Evolutionary conservation across 2,888 invertebrate species (phyloP), one percentile per base, ranked within the genome.

Genomic region (Agonum fuliginosum): DNA sequence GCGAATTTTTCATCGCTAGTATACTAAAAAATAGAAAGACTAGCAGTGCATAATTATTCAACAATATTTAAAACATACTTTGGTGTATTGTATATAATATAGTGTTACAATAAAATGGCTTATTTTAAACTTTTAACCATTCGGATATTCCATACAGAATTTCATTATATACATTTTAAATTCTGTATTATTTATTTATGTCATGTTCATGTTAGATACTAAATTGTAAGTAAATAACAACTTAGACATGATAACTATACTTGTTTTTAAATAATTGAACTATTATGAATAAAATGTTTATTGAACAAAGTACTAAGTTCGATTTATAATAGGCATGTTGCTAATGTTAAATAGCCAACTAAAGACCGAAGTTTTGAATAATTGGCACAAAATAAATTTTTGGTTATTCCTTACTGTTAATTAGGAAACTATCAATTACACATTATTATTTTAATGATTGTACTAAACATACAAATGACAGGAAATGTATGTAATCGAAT

Each of bases 11-110:
- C 84, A 93, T 97, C 17, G 89, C 93, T 1, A 95, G 95, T 84
- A 91, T 97, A 80, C 85, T 97, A 70, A 93, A 92, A 78, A 91
- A 90, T 80, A 87, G 91, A 65, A 89, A 87, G 81, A 87, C 86
- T 0, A 87, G 87, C 51, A 86, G 84, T 34, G 83, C 83, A 19
- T 78, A 54, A 46, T 62, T 1, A 62, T 0, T 37, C 3, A 17
- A 70, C 24, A 51, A 37, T 72, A 12, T 37, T 67, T 75, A 67
- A 75, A 75, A 75, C 67, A 67, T 75, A 75, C 75, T 75, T 75
- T 75, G 75, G 75, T 74, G 74, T 74, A 74, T 74, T 74, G 74
- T 74, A 74, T 62, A 74, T 74, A 67, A 67, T 67, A 67, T 67
- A 74, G 58, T 41, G 74, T 65, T 74, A 74, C 74, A 74, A 72